A percentile compares a stretch with the other conserved stretches of the same genome.
Evolutionary conservation across 1,140 invertebrate species (phyloP).

Genomic region (Drusus annulatus): DNA sequence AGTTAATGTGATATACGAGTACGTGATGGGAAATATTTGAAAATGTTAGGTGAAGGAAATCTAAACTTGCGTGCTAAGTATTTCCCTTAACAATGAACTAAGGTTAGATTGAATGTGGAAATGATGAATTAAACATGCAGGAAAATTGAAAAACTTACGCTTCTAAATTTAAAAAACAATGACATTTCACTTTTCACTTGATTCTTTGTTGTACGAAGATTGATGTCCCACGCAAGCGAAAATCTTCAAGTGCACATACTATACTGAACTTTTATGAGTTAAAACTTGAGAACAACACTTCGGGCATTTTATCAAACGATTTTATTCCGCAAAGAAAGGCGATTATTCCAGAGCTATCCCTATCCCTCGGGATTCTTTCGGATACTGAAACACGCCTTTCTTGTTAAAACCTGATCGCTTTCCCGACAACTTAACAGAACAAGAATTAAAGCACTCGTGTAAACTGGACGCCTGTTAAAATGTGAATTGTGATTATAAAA

Average conservation of each 20-base stretch:
- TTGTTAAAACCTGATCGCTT: not conserved
- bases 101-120: too few species aligned
- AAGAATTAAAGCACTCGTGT: not conserved
- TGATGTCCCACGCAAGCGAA: not conserved
- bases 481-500: not conserved
- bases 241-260: conserved; percentile 22
- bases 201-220: conserved; percentile 30
- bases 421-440: not conserved
- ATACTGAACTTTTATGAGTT: conserved; percentile 2
- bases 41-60: too few species aligned
- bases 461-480: too few species aligned
- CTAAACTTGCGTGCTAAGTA: too few species aligned
- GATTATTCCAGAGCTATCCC: not conserved
- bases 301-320: not conserved
- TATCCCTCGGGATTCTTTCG: not conserved
- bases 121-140: not conserved
- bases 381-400: conserved; percentile 5
- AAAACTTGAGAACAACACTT: not conserved
- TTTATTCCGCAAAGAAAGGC: conserved; percentile 1
- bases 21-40: too few species aligned
- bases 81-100: too few species aligned
- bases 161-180: conserved; percentile 58
- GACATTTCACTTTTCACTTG: conserved; percentile 50
- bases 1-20: too few species aligned
- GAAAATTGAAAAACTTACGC: conserved; percentile 48